Base-by-base conservation (phyloP, 2,797 vertebrate species). In the Alcedo atthis region DNA sequence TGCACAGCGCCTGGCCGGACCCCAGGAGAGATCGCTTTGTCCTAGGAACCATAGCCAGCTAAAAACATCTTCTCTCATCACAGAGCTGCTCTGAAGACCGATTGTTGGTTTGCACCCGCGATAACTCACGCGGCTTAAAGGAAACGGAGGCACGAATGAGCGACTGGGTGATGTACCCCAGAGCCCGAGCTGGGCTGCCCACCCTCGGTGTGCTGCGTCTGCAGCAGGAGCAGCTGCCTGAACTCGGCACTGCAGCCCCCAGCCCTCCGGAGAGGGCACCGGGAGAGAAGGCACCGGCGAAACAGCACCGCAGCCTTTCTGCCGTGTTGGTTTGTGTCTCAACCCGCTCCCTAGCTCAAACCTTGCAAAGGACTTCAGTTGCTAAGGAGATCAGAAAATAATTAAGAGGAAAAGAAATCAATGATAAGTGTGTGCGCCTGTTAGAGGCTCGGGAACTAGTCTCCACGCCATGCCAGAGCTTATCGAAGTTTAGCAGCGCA, bases 321-420 rank as follows among this genome's bases (percentile, higher is more conserved):
- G 30, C 55, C 25, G 9, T 2, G 17, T 18, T 69, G 53, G 45
- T 59, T 68, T 35, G 49, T 61, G 79, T 84, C 79, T 21, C 48
- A 70, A n/a, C 30, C 73, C 69, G 69, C 32, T 84, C 48, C 45
- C 45, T 45, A 90, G 58, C 51, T 89, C 77, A 78, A 85, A 89
- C 81, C 84, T 75, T 59, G 71, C 64, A 85, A 85, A 87, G 66
- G 5, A 82, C 78, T 84, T 79, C 90, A 83, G 94, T 95, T 96
- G 95, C 96, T 94, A 96, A 89, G 96, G 95, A 96, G 83, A 95
- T 94, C 61, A 48, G 84, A 49, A 92, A 85, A 93, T 82, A 90
- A 93, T 94, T 88, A 94, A 71, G 83, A 94, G 68, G 83, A 87
- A 91, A 89, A 71, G 89, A 88, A n/a, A 2, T 57, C 48, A 40